Percentiles rank a stretch among this genome's conserved stretches.
phyloP scores from a whole-genome alignment of 2,113 vertebrate genomes.

The Pan paniscus region DNA sequence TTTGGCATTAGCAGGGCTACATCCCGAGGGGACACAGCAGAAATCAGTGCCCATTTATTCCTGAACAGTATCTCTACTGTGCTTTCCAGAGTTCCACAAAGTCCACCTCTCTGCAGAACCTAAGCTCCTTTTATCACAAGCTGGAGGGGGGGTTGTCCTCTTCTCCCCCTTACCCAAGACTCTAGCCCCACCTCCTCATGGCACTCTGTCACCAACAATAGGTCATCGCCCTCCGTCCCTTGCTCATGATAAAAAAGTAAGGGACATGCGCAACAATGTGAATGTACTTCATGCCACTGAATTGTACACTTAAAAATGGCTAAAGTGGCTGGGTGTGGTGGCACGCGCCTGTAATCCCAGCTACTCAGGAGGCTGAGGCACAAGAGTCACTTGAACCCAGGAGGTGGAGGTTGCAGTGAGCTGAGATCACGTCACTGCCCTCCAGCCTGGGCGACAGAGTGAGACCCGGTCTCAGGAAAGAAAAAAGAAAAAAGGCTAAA shows the following conservation, averaged over 20 bases:
- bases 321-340: too few relatives aligned
- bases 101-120: not conserved
- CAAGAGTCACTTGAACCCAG: too few relatives aligned
- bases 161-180: not conserved
- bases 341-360: too few relatives aligned
- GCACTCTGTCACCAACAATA: not conserved
- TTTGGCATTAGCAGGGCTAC: not conserved
- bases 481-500: not conserved
- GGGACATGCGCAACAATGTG: rapidly evolving
- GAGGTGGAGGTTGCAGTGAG: too few relatives aligned
- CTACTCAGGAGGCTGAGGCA: too few relatives aligned
- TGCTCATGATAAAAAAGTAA: not conserved
- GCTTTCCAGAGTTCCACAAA: not conserved
- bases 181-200: not conserved
- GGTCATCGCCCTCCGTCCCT: rapidly evolving
- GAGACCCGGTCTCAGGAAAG: too few relatives aligned
- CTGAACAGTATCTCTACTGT: not conserved
- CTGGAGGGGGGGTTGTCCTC: not conserved
- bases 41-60: not conserved
- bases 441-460: too few relatives aligned
- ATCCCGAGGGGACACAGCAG: not conserved
- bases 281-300: not conserved
- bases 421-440: too few relatives aligned
- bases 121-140: not conserved
- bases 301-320: not conserved